A percentile compares a stretch with the other conserved stretches of the same genome.
Conservation (phyloP, 2,113 vertebrate genomes). For the Colinus virginianus region DNA sequence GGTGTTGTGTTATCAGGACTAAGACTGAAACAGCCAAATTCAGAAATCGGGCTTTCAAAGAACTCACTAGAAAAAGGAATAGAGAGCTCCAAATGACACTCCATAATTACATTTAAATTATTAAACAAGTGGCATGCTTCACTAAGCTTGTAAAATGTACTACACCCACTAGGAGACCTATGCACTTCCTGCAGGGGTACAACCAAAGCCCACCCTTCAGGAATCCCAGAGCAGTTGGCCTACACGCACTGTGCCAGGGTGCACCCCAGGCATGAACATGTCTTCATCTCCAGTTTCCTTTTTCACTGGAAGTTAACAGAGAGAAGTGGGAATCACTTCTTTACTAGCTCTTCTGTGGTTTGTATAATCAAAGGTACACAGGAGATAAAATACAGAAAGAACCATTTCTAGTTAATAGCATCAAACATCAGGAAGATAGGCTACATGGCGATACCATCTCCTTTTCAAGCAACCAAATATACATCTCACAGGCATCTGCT, state of each 20-base stretch:
- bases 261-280: not conserved
- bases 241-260: fast-evolving
- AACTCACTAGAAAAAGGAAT: not conserved
- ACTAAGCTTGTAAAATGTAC: not conserved
- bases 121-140: not conserved
- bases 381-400: not conserved
- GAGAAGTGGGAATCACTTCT: not conserved
- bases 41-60: not conserved
- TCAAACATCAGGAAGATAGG: not conserved
- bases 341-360: not conserved
- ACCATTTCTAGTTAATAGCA: not conserved
- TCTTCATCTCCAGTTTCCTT: not conserved
- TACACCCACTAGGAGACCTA: not conserved
- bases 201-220: not conserved
- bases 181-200: fast-evolving
- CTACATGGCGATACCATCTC: not conserved
- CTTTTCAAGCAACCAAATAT: not conserved
- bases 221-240: not conserved
- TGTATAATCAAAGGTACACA: not conserved
- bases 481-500: not conserved
- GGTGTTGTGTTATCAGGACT: not conserved
- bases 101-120: not conserved
- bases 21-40: not conserved
- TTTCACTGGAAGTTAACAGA: not conserved
- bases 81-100: not conserved